Evolutionary conservation across 1,140 invertebrate genomes (phyloP).

Genomic region (Heterodera carotae): DNA sequence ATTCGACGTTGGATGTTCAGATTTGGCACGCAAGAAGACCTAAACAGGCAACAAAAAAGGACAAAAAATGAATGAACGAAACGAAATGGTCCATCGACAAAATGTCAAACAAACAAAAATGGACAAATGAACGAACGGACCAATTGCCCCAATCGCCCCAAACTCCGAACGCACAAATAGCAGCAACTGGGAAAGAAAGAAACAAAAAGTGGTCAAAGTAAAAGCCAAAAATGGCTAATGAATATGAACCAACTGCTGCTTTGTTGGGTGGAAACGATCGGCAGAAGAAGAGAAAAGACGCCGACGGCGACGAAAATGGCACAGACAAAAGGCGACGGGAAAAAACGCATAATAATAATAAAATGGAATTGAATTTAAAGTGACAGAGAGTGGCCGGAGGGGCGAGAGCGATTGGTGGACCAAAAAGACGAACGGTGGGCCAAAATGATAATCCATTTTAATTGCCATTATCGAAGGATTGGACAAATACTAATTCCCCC

Average conservation of each 20-base stretch:
- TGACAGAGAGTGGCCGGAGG: not conserved
- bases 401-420: too few species aligned
- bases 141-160: constrained; percentile 25
- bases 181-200: constrained; percentile 10
- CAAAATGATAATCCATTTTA: not conserved
- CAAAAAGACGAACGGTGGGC: not conserved
- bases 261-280: not conserved
- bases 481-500: not conserved
- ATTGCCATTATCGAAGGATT: constrained; percentile 1
- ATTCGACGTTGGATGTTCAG: constrained; percentile 23
- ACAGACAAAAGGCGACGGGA: too few species aligned
- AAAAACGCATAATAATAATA: too few species aligned
- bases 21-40: constrained; percentile 3
- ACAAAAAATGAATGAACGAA: not conserved
- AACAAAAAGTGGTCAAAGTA: not conserved
- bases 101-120: not conserved
- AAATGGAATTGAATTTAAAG: not conserved
- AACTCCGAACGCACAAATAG: too few species aligned
- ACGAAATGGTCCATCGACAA: too few species aligned
- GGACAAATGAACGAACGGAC: not conserved
- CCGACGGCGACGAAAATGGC: too few species aligned
- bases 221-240: not conserved
- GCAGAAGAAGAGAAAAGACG: not conserved
- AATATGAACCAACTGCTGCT: not conserved
- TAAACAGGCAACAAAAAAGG: not conserved